These are phyloP conservation scores for Andrena cerasifolii DNA, from an alignment of 1,140 invertebrate species.

Conservation along the genomic window DNA sequence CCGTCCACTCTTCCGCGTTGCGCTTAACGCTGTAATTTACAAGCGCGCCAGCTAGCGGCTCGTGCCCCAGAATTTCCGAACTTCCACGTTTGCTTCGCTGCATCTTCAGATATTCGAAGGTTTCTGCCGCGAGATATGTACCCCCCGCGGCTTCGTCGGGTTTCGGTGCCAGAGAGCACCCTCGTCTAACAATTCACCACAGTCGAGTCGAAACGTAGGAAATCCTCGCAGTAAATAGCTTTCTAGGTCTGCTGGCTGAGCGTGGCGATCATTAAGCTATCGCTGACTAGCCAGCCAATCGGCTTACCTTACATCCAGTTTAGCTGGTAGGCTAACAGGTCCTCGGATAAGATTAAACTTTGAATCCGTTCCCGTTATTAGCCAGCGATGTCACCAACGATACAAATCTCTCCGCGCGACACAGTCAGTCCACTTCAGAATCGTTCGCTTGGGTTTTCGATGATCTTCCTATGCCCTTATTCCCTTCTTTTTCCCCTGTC, in stretches of 20 bases:
- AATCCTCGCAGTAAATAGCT: conserved; percentile 27
- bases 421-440: conserved; percentile 30
- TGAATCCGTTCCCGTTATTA: background rate
- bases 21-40: conserved; percentile 1
- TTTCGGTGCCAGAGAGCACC: background rate
- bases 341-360: conserved; percentile 6
- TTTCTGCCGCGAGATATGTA: background rate
- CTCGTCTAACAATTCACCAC: conserved; percentile 5
- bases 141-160: background rate
- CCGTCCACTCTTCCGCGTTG: background rate
- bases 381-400: conserved; percentile 28
- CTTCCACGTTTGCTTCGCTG: background rate
- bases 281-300: conserved; percentile 7
- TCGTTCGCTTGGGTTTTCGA: background rate
- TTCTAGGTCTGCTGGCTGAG: background rate
- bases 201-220: background rate
- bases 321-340: background rate
- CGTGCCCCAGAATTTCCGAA: background rate
- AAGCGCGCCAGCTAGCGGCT: background rate
- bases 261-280: conserved; percentile 24
- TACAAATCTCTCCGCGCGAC: conserved; percentile 48
- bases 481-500: background rate
- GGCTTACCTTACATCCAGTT: conserved; percentile 24
- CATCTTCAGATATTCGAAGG: background rate
- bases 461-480: too few species aligned